Evolutionary conservation across 2,888 invertebrate genomes (phyloP), one percentile per base, ranked within the genome.

Genomic region (Neoitamus cyanurus): DNA sequence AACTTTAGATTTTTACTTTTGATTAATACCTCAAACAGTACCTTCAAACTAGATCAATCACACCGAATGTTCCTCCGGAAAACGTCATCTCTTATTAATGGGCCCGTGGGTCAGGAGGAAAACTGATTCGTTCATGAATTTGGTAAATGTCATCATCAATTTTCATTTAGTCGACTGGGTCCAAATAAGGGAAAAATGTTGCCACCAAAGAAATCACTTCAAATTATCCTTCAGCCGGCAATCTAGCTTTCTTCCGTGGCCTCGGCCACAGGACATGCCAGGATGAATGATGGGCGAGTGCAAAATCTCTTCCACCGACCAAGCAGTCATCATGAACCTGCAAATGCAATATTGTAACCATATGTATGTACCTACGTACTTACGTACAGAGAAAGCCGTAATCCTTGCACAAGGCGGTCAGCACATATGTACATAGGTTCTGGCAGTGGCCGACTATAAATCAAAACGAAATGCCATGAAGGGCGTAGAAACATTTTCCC

Each of bases 391-490:
- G n/a, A 30, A 20, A 6, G 20, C 58, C 31, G 31, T 31, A 78
- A 58, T 78, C 78, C 42, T 34, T 58, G 42, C 34, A 34, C 31
- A 31, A 48, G 46, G 31, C 30, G 36, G 42, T 31, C 15, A 37
- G 37, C 42, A 30, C 48, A 15, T 34, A n/a, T n/a, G n/a, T n/a
- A 30, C 48, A 36, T 31, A 48, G 31, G 48, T 48, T 6, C 30
- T 78, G 86, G 87, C 87, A 87, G 87, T 87, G 86, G 87, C 86
- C 83, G 77, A 86, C 87, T 87, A 88, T 88, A 88, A 88, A 88
- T 88, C 88, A 88, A 88, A 88, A 88, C 88, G 87, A 88, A 87
- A 87, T 88, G 88, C 88, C 87, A 88, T 88, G 87, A 88, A 88
- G 88, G 88, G 85, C 87, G 88, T 86, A 86, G 84, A 86, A 86